Conservation (phyloP, 2,888 invertebrate genomes). For the Rhorus exstirpatorius region DNA sequence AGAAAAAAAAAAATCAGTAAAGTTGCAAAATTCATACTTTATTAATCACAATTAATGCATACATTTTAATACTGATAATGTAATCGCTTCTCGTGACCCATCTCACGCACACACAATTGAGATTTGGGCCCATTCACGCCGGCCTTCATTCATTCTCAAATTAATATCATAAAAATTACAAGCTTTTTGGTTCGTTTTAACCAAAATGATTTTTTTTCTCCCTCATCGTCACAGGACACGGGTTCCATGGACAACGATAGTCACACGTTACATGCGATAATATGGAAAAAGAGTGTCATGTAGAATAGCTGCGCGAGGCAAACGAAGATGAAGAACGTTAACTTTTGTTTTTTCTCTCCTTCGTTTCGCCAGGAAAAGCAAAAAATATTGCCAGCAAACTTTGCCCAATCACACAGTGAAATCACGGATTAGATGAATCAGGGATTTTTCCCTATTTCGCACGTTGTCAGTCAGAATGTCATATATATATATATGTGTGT, state of each 20-base stretch:
- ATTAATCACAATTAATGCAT: slow-evolving; percentile 38
- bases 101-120: slow-evolving; percentile 17
- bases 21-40: slow-evolving; percentile 16
- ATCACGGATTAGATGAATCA: background rate
- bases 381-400: slow-evolving; percentile 5
- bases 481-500: background rate
- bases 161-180: slow-evolving; percentile 16
- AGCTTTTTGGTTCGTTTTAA: slow-evolving; percentile 54
- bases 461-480: background rate
- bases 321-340: background rate
- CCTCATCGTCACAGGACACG: slow-evolving; percentile 43
- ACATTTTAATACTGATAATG: slow-evolving; percentile 63
- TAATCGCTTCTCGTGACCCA: slow-evolving; percentile 33
- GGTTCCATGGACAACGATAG: slow-evolving; percentile 37
- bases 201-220: slow-evolving; percentile 19
- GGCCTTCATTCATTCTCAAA: background rate
- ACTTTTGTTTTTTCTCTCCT: background rate
- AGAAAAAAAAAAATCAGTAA: background rate
- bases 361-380: background rate
- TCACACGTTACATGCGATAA: slow-evolving; percentile 64
- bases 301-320: no score
- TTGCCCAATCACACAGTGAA: background rate
- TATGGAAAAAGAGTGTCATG: slow-evolving; percentile 49
- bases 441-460: background rate
- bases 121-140: slow-evolving; percentile 22